Evolutionary conservation across 37 sponge, comb jelly and placozoan species (phyloP), one percentile per base, ranked within the genome.

Genomic region (Oscarella lobularis): DNA sequence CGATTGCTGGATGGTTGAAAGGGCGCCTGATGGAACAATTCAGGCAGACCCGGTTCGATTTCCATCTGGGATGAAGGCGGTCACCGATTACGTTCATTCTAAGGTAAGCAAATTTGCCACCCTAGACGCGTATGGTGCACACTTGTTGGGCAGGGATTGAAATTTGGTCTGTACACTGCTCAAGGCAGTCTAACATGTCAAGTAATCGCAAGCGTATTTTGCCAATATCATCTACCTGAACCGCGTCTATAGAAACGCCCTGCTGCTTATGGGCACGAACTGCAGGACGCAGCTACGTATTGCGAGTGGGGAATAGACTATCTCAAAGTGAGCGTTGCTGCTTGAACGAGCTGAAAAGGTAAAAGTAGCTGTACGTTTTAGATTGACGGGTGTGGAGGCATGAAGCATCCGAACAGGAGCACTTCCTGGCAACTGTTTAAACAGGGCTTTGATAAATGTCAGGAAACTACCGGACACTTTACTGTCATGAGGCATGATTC

Each of bases 291-390:
- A 29, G 71, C 71, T 20, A 68, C 71, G 4, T 68, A 68, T 35
- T 68, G 71, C 33, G 71, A 68, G 31, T 68, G 71, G 71, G 71
- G 31, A 68, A 68, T 68, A 34, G 71, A 68, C 71, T 68, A 68
- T 35, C 31, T 68, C 35, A 68, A 68, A 14, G 71, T 68, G 31
- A 68, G 31, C 6, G 31, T 30, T 4, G 31, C 5, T 68, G 31
- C 33, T 29, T 5, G 31, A 34, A 20, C 33, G 71, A 5, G 4
- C 29, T 20, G 6, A 14, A 14, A 68, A 68, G 31, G 6, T 20
- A 14, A 5, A 68, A 29, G 31, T 68, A 68, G 4, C 6, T 68
- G 6, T 35, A 5, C 33, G 5, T 5, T 35, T 4, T 20, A 68
- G 71, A 68, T 68, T 4, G 71, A 68, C 31, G 29, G 31, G 35